A percentile compares a stretch with the other conserved stretches of the same genome.
These are phyloP conservation scores for Cheilosia vulpina DNA, from an alignment of 2,888 invertebrate species.

Conservation along the genomic window DNA sequence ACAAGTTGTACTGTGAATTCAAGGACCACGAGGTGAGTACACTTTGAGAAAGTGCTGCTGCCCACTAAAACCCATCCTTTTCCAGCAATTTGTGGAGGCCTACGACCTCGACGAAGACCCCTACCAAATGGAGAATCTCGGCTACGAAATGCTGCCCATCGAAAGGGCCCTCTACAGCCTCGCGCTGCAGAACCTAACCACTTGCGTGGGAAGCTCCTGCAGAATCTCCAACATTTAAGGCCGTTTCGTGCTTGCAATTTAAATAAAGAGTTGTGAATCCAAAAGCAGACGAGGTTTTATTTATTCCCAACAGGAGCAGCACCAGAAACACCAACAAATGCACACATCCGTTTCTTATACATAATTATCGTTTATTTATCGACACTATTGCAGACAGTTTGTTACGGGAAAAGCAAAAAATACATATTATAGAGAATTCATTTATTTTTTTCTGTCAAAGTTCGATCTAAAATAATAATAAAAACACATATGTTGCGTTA, in stretches of 20 bases:
- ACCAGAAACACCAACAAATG: not conserved
- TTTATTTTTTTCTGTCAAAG: slow-evolving; percentile 26
- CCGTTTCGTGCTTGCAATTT: slow-evolving; percentile 1
- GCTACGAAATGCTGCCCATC: slow-evolving; percentile 84
- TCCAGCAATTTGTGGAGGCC: slow-evolving; percentile 89
- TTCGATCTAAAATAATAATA: slow-evolving; percentile 48
- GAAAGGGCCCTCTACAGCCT: slow-evolving; percentile 84
- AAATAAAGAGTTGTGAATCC: slow-evolving; percentile 25
- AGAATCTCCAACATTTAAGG: slow-evolving; percentile 72
- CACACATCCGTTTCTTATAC: not conserved
- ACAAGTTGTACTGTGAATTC: slow-evolving; percentile 84
- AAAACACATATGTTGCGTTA: slow-evolving; percentile 43
- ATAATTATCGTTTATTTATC: slow-evolving; percentile 37
- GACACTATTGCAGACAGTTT: slow-evolving; percentile 61
- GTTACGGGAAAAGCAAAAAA: slow-evolving; percentile 31
- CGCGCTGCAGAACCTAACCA: slow-evolving; percentile 80
- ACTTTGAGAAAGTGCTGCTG: not conserved
- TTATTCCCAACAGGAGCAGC: too few species aligned
- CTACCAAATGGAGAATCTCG: slow-evolving; percentile 89
- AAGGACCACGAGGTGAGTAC: slow-evolving; percentile 82
- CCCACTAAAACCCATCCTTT: slow-evolving; percentile 56
- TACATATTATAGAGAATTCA: slow-evolving; percentile 37
- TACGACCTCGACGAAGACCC: slow-evolving; percentile 90
- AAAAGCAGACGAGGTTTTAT: not conserved
- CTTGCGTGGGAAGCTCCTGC: slow-evolving; percentile 80